These are phyloP conservation scores for Lomographa bimaculata DNA, from an alignment of 2,888 invertebrate species.

Conservation along the genomic window DNA sequence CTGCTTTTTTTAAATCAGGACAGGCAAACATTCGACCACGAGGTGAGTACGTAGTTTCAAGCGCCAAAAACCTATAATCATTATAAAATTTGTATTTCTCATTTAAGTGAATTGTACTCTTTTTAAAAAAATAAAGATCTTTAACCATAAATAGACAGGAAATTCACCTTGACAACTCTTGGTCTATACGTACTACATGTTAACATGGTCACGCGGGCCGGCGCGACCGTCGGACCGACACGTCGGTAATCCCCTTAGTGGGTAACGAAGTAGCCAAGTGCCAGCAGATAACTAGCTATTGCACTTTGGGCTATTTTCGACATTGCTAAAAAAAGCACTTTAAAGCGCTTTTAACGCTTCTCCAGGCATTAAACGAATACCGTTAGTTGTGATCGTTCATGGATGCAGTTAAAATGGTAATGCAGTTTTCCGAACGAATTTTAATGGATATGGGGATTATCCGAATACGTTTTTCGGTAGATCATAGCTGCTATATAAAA, in stretches of 20 bases:
- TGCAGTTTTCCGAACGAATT: conserved; percentile 14
- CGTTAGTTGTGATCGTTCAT: conserved; percentile 13
- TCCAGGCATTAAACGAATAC: conserved; percentile 11
- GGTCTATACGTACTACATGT: conserved; percentile 35
- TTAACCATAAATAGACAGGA: no score
- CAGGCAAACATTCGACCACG: no score
- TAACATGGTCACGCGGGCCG: conserved; percentile 37
- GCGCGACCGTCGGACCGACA: conserved; percentile 33
- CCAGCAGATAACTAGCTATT: conserved; percentile 57
- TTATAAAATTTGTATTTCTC: no score
- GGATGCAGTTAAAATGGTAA: conserved; percentile 16
- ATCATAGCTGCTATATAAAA: no score
- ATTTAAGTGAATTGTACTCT: no score
- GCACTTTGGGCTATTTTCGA: conserved; percentile 50
- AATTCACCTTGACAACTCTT: no score
- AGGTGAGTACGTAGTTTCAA: no score
- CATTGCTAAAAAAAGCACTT: conserved; percentile 24
- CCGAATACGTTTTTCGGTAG: conserved; percentile 4
- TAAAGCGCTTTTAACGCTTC: conserved; percentile 13
- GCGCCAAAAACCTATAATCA: no score
- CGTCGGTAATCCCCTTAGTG: conserved; percentile 67
- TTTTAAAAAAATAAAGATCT: no score
- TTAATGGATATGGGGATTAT: conserved; percentile 14
- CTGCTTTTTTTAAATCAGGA: no score
- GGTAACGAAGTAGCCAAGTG: conserved; percentile 65